Evolutionary conservation across 2,888 invertebrate genomes (phyloP).

Genomic region (Formica aserva): DNA sequence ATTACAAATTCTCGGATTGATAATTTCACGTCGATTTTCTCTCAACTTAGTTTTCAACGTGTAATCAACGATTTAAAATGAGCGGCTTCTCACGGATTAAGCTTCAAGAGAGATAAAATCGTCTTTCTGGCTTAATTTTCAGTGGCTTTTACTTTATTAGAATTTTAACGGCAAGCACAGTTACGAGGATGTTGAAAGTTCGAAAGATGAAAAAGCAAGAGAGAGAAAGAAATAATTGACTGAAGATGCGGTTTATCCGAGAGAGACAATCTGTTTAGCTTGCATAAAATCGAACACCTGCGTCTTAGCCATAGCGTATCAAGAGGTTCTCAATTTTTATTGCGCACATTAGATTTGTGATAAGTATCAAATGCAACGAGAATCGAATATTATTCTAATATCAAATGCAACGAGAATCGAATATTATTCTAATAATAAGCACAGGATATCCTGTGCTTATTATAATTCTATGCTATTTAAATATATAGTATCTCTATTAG

Average conservation of each 20-base stretch:
- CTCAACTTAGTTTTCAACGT: not conserved
- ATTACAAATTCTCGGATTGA: not conserved
- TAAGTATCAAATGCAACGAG: conserved; percentile 16
- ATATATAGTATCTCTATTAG: not conserved
- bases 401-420: conserved; percentile 7
- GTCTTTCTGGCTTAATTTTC: not conserved
- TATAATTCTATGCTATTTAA: not conserved
- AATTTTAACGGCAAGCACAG: not conserved
- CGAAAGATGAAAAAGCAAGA: not conserved
- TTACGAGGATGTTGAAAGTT: not conserved
- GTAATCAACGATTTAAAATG: not conserved
- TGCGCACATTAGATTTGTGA: not conserved
- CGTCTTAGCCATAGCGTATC: not conserved
- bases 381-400: conserved; percentile 12
- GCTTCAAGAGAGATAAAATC: not conserved
- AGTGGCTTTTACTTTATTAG: not conserved
- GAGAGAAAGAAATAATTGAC: not conserved
- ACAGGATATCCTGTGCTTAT: not conserved
- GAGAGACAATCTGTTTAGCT: not conserved
- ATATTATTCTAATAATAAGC: not conserved
- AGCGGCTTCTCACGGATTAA: not conserved
- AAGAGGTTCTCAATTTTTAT: not conserved
- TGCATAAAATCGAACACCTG: conserved; percentile 25
- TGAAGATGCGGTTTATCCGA: not conserved
- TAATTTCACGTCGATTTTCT: not conserved